Evolutionary conservation across 2,797 vertebrate species (phyloP), one percentile per base, ranked within the genome.

Genomic region (Poeciliopsis gracilis): DNA sequence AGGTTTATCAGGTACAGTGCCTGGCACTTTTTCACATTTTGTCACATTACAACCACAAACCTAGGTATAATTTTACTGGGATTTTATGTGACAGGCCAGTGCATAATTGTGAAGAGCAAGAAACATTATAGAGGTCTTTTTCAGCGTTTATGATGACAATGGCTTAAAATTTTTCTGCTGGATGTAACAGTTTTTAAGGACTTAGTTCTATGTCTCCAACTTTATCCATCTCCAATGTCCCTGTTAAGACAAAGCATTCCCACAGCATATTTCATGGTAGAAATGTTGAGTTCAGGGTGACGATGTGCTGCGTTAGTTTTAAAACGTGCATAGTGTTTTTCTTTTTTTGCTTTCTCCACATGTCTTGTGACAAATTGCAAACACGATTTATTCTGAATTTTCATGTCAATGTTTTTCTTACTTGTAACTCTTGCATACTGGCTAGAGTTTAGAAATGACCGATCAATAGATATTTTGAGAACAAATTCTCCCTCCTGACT

Each of bases 1-100:
- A 77, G 70, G 82, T 81, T 83, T 80, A 70, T 77, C 73, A 79
- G 78, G 80, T 15, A 43, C 66, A 69, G 38, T 8, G 66, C 23
- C 66, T 43, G 66, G 38, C 38, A 43, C 38, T n/a, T 69, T 69
- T 69, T 69, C 5, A 69, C 38, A 43, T 43, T 43, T 43, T 43
- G 66, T 69, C 66, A 43, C 66, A n/a, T 69, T 43, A n/a, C 66
- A 43, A 69, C 38, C 38, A 43, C 23, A 69, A n/a, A 69, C 23
- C 23, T 43, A 41, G 18, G 23, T n/a, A 10, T 69, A 25, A 43
- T 43, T 69, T 43, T 43, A 41, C 36, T 41, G 63, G 63, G 36
- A 41, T 67, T 67, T 41, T 25, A 67, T 25, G 36, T 41, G 20
- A 23, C 36, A 36, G 18, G 23, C 0, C 23, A 25, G 36, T 67